phyloP scores from a whole-genome alignment of 2,888 invertebrate species.

The Hypercompe scribonia region DNA sequence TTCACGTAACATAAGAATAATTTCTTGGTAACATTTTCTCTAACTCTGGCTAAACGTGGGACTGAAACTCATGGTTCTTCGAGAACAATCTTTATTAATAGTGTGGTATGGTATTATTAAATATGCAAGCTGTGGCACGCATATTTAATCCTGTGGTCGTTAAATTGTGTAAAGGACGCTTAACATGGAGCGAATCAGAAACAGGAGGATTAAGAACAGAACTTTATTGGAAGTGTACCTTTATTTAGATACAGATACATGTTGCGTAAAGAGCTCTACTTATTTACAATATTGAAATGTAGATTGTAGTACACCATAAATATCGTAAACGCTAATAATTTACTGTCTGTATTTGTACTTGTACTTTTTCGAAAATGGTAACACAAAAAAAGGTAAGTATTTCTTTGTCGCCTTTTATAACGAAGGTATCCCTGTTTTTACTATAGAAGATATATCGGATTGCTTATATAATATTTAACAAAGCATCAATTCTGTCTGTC shows the following conservation, averaged over 20 bases:
- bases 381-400: no score
- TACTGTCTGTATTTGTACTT: background rate
- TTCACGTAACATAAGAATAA: background rate
- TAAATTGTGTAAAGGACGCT: conserved; percentile 56
- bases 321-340: background rate
- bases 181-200: conserved; percentile 53
- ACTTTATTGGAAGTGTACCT: conserved; percentile 50
- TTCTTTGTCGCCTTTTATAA: no score
- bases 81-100: conserved; percentile 17
- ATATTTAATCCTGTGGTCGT: conserved; percentile 32
- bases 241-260: conserved; percentile 30
- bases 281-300: conserved; percentile 16
- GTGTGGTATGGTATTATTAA: conserved; percentile 19
- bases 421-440: no score
- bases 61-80: conserved; percentile 1
- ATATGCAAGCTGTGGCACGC: conserved; percentile 28
- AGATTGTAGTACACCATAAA: background rate
- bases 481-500: no score
- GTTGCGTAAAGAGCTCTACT: conserved; percentile 23
- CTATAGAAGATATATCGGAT: background rate
- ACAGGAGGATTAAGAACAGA: conserved; percentile 54
- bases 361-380: background rate
- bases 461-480: background rate
- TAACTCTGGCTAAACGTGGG: background rate
- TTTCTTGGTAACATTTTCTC: background rate